phyloP scores from a whole-genome alignment of 2,888 invertebrate species.

The Orthonychiurus folsomi region DNA sequence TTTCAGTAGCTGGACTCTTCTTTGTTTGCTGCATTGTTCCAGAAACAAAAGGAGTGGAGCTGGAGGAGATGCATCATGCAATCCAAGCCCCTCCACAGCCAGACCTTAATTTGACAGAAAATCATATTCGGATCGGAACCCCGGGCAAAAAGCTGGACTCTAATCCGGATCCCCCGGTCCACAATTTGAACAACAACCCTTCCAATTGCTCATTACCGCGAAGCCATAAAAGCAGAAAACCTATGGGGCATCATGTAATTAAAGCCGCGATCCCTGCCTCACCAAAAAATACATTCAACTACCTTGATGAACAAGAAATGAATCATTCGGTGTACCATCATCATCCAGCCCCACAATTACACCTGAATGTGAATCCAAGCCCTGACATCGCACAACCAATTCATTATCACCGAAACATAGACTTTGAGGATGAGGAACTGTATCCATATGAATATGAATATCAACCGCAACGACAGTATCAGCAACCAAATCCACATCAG shows the following conservation, averaged over 20 bases:
- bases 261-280: neutral
- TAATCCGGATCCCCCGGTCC: neutral
- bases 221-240: neutral
- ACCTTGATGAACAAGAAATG: neutral
- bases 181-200: neutral
- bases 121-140: neutral
- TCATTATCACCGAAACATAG: neutral
- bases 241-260: neutral
- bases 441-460: neutral
- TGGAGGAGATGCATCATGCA: conserved; percentile 62
- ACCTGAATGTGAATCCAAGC: neutral
- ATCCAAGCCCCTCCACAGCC: neutral
- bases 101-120: neutral
- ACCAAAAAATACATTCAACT: neutral
- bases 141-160: neutral
- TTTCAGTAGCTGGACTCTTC: conserved; percentile 69
- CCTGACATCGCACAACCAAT: neutral
- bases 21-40: conserved; percentile 80
- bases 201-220: neutral
- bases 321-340: neutral
- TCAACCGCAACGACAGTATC: neutral
- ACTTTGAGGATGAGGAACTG: neutral
- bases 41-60: conserved; percentile 80
- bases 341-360: neutral
- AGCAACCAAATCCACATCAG: neutral